Base-by-base conservation (phyloP, 2,888 invertebrate species). In the Leucoma salicis region DNA sequence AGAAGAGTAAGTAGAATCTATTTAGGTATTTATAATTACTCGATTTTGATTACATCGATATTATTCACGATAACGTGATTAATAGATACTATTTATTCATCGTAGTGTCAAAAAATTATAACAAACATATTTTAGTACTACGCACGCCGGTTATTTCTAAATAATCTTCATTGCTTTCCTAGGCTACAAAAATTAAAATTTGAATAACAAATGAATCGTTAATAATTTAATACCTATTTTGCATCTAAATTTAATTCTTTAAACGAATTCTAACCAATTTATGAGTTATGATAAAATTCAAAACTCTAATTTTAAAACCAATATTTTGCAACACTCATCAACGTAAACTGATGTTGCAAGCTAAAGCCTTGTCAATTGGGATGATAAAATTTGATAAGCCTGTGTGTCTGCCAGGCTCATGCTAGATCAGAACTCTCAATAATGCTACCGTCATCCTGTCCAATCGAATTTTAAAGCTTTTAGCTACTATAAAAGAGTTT, bases 321-420 rank as follows among this genome's bases (percentile, higher is more conserved):
- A 21, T 63, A 57, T 67, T 71, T 69, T 71, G 66, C 57, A 63
- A 56, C 53, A 53, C 52, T 60, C 58, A 57, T 63, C 60, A 64
- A 63, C 63, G 62, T 56, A 57, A 71, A 72, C 57, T 70, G 71
- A 70, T 69, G 64, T 58, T 54, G 65, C 56, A 69, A 64, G 82
- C 82, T 79, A 82, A 84, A 82, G 79, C 72, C 69, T 65, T 82
- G 80, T 82, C 82, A 79, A 82, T 78, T 63, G 69, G 63, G 66
- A 70, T 78, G 77, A 83, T 83, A 84, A 85, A 86, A 83, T 83
- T 86, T 82, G 78, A 85, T 81, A 72, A 70, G 61, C 61, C 59
- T 61, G 41, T 54, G 62, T 60, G 46, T 31, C 31, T 64, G 63
- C 69, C 66, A 65, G 66, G 51, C 48, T 49, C 43, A 41, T 51